These are phyloP conservation scores for Labeo catla DNA, from an alignment of 2,113 vertebrate species.

Conservation along the genomic window DNA sequence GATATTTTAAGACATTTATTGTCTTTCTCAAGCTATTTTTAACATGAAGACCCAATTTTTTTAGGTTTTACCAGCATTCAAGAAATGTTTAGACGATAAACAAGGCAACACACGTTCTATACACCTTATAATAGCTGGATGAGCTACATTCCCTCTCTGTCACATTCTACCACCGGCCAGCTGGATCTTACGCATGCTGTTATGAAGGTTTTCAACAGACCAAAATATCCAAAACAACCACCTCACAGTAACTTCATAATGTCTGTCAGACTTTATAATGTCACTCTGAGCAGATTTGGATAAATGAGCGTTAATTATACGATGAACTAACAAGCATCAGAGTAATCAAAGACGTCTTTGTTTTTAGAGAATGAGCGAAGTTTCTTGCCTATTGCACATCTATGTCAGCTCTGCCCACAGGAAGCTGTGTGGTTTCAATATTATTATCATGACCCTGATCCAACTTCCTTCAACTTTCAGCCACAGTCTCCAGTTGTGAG, in stretches of 20 bases:
- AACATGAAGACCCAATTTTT: neutral
- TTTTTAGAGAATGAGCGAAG: neutral
- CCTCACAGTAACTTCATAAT: neutral
- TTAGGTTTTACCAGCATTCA: neutral
- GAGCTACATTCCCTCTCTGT: neutral
- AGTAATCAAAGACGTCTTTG: neutral
- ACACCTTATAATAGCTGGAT: neutral
- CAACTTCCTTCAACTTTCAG: neutral
- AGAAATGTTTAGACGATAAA: neutral
- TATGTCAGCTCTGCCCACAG: neutral
- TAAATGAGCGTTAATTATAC: neutral
- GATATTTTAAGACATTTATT: neutral
- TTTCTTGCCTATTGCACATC: slow-evolving; percentile 17
- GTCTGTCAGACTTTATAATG: neutral
- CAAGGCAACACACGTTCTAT: neutral
- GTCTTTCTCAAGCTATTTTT: neutral
- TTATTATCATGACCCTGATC: neutral
- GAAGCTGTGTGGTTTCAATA: neutral
- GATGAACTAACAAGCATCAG: neutral
- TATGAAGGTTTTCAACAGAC: neutral
- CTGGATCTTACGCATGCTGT: neutral
- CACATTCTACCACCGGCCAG: neutral
- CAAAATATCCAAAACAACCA: neutral
- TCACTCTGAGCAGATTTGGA: neutral
- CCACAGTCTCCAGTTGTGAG: neutral